Base-by-base conservation (phyloP, 2,888 invertebrate species). In the Lottia gigantea region DNA sequence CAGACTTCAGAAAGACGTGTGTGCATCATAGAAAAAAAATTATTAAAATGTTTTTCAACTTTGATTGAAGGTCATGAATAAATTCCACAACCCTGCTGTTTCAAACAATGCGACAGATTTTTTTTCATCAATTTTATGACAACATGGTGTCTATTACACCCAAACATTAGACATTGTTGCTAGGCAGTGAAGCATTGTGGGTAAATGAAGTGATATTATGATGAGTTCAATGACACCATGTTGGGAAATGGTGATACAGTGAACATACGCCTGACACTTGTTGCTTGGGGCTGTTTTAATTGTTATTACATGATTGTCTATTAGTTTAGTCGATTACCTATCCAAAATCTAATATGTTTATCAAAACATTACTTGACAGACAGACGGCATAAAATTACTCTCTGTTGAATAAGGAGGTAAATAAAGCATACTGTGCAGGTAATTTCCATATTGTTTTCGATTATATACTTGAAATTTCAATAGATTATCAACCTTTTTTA, bases 71-170 rank as follows among this genome's bases (percentile, higher is more conserved):
- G 40, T 40, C 40, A 40, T 40, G 40, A 40, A 40, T 40, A 40
- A 40, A 40, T 40, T 40, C 40, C 40, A 40, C 40, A 40, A 40
- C 40, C 55, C 55, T 55, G 55, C 55, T 55, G 55, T 55, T 55
- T 55, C 23, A 23, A 23, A 55, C 19, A 55, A 55, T 55, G 19
- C 0, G 8, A 40, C 40, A 40, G 40, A 40, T 40, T 40, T 40
- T 40, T 40, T 40, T 40, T 40, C 19, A 55, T 55, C 55, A 55
- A 23, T 55, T 55, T 55, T 55, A 19, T 19, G 23, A 23, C 55
- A 23, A 55, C 55, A 55, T 55, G 55, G 55, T 55, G 55, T 55
- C 55, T 14, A 55, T 55, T 55, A 23, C 55, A 55, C 23, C 23
- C 19, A 55, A 55, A 55, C 55, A 55, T 23, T 2, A 55, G 19